Base-by-base conservation (phyloP, 2,113 vertebrate species). In the Opisthocomus hoazin region DNA sequence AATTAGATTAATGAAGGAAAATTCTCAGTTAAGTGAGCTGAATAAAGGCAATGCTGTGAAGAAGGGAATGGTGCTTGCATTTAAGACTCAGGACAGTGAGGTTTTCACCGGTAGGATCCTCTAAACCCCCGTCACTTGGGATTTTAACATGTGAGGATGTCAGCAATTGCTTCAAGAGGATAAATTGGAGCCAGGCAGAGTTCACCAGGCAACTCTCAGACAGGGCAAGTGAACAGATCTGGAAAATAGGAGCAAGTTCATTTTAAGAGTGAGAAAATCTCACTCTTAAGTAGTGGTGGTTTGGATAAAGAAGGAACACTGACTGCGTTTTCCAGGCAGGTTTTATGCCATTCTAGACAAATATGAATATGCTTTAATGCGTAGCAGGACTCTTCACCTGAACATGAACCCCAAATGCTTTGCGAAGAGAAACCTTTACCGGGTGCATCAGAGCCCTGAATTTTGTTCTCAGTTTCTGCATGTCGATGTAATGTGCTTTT, bases 131-230 rank as follows among this genome's bases (percentile, higher is more conserved):
- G 29, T 84, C 20, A 10, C 12, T 20, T 50, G 7, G 13, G 5
- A 9, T 53, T 57, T 70, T 69, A 30, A 24, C 20, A 6, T 0
- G 0, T 53, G 24, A 11, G 15, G 11, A 5, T 56, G 4, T 43
- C 63, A 69, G 27, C 30, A 56, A 29, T 48, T 56, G 23, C 50
- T 71, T 41, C 24, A 68, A 54, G 30, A 76, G 23, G 20, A 64
- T 30, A 23, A 54, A 41, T 9, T 20, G 27, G 68, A 86, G 20
- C 54, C 39, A 69, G 45, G 6, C 9, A 37, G n/a, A 56, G 27
- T 6, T 69, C 10, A 34, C 21, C 2, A 1, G 3, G 43, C 0
- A 5, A 17, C 22, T n/a, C 22, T n/a, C 13, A 39, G 18, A 12
- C 32, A 30, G 53, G 26, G 53, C 15, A 36, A n/a, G 30, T 23